Conservation (phyloP, 2,113 vertebrate genomes). For the Collichthys lucidus region DNA sequence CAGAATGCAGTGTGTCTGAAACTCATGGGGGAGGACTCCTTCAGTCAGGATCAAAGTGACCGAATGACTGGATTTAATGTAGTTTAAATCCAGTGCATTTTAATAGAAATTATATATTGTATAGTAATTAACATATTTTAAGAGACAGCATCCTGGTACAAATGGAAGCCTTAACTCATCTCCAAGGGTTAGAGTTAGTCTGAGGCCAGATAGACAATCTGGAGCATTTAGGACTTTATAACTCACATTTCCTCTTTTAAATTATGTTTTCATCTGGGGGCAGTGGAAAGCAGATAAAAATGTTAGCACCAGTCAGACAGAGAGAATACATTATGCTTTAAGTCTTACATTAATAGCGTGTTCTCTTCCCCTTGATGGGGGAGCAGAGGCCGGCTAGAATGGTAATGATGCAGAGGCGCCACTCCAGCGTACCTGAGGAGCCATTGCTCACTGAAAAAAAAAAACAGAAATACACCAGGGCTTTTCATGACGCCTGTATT, state of each 20-base stretch:
- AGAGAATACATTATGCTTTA: conserved; percentile 55
- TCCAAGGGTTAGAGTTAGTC: conserved; percentile 3
- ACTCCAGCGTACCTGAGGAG: conserved; percentile 39
- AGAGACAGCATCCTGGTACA: not conserved
- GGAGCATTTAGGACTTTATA: conserved; percentile 37
- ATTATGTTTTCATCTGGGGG: conserved; percentile 38
- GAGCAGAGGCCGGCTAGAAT: conserved; percentile 28
- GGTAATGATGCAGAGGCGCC: conserved; percentile 40
- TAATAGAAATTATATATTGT: not conserved
- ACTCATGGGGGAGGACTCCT: too few relatives aligned
- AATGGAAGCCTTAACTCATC: not conserved
- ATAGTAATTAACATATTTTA: not conserved
- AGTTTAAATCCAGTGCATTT: not conserved
- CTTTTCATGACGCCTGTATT: conserved; percentile 58
- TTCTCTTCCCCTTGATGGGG: conserved; percentile 31
- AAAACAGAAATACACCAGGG: conserved; percentile 26
- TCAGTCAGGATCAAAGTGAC: too few relatives aligned
- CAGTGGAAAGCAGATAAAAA: conserved; percentile 25
- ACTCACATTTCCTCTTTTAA: conserved; percentile 28
- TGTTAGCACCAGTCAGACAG: conserved; percentile 38
- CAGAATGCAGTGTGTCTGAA: too few relatives aligned
- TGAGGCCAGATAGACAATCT: conserved; percentile 17
- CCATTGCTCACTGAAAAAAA: conserved; percentile 53
- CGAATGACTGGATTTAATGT: too few relatives aligned
- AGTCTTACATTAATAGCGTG: conserved; percentile 51